A percentile compares a stretch with the other conserved stretches of the same genome.
phyloP scores from a whole-genome alignment of 2,113 vertebrate species.

The Orycteropus afer region DNA sequence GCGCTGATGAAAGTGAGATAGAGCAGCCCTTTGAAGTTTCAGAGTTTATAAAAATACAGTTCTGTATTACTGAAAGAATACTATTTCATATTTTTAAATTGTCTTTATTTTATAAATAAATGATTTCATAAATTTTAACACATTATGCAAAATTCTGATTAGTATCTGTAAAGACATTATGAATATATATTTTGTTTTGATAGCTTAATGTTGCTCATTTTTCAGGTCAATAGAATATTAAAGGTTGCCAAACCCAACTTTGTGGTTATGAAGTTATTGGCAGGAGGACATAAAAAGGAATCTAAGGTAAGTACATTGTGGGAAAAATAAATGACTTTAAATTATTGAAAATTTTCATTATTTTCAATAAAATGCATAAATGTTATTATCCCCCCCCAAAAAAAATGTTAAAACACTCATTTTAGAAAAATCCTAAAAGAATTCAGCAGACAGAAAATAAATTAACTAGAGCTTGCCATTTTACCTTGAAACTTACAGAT shows the following conservation, averaged over 20 bases:
- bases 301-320: constrained; percentile 90
- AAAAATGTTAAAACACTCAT: background rate
- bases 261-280: constrained; percentile 97
- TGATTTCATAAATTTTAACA: background rate
- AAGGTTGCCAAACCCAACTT: constrained; percentile 99
- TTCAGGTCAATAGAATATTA: constrained; percentile 95
- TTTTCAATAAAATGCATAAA: background rate
- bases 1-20: background rate
- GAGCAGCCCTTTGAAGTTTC: background rate
- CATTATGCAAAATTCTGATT: background rate
- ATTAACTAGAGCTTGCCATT: background rate
- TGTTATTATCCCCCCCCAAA: background rate
- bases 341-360: background rate
- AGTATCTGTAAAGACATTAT: background rate
- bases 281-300: constrained; percentile 98
- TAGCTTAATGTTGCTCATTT: constrained; percentile 64
- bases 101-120: background rate
- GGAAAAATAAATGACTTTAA: background rate
- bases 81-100: background rate
- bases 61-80: background rate
- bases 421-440: constrained; percentile 12
- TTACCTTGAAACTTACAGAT: background rate
- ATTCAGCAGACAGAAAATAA: background rate
- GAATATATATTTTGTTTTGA: constrained; percentile 17
- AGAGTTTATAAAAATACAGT: background rate